These are phyloP conservation scores for Anolis carolinensis DNA, from an alignment of 2,113 vertebrate species.

Conservation along the genomic window DNA sequence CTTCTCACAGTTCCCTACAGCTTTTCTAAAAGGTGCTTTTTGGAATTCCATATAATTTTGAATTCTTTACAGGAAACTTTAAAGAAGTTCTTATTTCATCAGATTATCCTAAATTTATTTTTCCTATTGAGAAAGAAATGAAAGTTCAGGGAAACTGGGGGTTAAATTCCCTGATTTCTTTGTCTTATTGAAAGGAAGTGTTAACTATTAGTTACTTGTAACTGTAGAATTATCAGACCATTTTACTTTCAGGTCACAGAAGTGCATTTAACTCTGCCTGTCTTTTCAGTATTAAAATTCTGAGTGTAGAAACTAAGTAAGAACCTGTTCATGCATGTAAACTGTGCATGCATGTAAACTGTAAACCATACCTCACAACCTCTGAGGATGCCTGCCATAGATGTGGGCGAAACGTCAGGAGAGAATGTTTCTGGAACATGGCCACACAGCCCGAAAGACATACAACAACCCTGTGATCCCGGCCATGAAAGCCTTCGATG, in stretches of 20 bases:
- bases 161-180: background rate
- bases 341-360: no score
- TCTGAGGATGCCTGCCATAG: no score
- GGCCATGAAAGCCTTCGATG: no score
- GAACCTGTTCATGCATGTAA: background rate
- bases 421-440: no score
- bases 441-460: no score
- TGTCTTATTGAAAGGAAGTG: background rate
- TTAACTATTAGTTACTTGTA: background rate
- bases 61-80: background rate
- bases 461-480: no score
- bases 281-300: background rate
- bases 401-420: no score
- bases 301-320: background rate
- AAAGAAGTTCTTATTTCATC: background rate
- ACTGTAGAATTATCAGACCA: no score
- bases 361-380: no score
- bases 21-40: background rate
- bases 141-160: background rate
- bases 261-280: background rate
- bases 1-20: background rate
- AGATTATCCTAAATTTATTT: background rate
- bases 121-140: background rate
- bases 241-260: background rate
- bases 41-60: background rate